A percentile compares a stretch with the other conserved stretches of the same genome.
phyloP scores from a whole-genome alignment of 2,797 vertebrate genomes.

The Thalassophryne amazonica region DNA sequence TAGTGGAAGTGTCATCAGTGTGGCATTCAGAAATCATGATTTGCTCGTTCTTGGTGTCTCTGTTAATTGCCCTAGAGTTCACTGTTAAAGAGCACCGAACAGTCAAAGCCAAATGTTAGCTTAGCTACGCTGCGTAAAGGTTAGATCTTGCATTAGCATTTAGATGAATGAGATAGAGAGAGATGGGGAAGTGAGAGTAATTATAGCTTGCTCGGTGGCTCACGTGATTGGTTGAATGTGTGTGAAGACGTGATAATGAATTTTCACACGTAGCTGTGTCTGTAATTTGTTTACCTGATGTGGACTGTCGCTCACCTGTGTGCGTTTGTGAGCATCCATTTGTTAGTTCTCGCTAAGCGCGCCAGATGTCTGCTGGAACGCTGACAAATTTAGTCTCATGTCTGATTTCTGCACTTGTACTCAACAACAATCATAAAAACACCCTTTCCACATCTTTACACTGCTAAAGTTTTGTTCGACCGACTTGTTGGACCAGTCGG shows the following conservation, averaged over 20 bases:
- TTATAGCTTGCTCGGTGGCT: conserved; percentile 31
- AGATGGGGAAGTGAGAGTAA: conserved; percentile 30
- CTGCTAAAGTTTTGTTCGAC: no score
- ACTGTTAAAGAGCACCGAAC: conserved; percentile 37
- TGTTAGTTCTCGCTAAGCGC: background rate
- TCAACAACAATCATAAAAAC: background rate
- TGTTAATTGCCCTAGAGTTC: conserved; percentile 49
- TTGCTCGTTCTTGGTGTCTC: background rate
- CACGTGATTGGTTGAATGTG: conserved; percentile 26
- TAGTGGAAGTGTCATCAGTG: background rate
- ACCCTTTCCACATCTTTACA: no score
- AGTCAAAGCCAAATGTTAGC: conserved; percentile 62
- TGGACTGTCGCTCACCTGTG: background rate
- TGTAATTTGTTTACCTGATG: conserved; percentile 35
- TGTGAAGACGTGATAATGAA: conserved; percentile 34
- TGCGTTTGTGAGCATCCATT: background rate
- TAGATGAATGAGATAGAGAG: conserved; percentile 58
- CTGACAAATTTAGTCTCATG: background rate
- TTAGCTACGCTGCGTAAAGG: conserved; percentile 57
- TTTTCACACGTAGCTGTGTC: conserved; percentile 33
- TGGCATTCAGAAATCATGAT: background rate
- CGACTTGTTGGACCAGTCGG: no score
- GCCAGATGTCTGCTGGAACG: background rate
- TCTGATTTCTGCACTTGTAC: background rate
- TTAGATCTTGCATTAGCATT: conserved; percentile 73